Base-by-base conservation (phyloP, 37 sponge, comb jelly and placozoan species). In the Crambe crambe region DNA sequence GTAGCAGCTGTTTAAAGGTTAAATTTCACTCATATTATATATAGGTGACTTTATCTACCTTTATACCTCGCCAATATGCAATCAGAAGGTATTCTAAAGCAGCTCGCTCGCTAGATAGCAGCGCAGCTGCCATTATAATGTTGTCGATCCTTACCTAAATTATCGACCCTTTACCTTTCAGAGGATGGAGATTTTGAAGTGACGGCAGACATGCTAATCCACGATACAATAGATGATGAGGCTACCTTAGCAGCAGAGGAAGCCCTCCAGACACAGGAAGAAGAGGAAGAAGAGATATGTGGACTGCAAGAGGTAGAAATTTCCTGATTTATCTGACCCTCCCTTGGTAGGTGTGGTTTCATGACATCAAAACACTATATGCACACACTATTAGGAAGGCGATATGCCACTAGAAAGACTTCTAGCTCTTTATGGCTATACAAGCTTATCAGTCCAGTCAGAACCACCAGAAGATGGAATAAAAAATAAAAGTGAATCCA, bases 121-220 rank as follows among this genome's bases (percentile, higher is more conserved):
- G n/a, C n/a, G n/a, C n/a, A n/a, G n/a, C n/a, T n/a, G n/a, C n/a
- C n/a, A n/a, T n/a, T n/a, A n/a, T n/a, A n/a, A n/a, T n/a, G n/a
- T n/a, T n/a, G n/a, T n/a, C n/a, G n/a, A n/a, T n/a, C n/a, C n/a
- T 47, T 47, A 15, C 51, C 51, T 47, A 15, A 15, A 12, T 47
- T 47, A 12, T 6, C 30, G 27, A 31, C 66, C 66, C 15, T 31
- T 65, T 59, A 22, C 25, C 31, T 65, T 20, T 29, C 17, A 8
- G 83, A 61, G 10, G 93, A 93, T 75, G 75, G 44, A 10, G 93
- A 93, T 2, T 93, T 88, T 82, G 93, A 85, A 34, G 89, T 89
- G 43, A 85, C 93, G 20, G 93, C 90, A 1, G 93, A 93, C 60
- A 93, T 93, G 93, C 37, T 84, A 38, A 82, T 93, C 22, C 92